Evolutionary conservation across 2,113 vertebrate species (phyloP).

Genomic region (Hypomesus transpacificus): DNA sequence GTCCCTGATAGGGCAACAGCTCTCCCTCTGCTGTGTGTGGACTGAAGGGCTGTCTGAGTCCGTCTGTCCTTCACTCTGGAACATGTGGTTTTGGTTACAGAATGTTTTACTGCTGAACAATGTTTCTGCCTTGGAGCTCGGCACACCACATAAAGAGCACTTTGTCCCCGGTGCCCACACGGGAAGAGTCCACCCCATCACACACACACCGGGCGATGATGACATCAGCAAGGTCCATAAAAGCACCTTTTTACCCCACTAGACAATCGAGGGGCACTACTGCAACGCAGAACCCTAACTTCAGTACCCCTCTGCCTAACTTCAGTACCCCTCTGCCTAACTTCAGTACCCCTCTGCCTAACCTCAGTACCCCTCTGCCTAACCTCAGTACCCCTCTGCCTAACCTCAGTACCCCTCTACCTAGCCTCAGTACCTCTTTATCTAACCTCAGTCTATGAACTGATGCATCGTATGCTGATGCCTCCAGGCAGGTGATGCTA

Average conservation of each 20-base stretch:
- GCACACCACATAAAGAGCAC: constrained; percentile 75
- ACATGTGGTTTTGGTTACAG: constrained; percentile 78
- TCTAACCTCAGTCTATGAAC: neutral
- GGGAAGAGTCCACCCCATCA: constrained; percentile 51
- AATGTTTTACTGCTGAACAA: constrained; percentile 77
- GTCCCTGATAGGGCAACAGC: constrained; percentile 54
- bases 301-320: neutral
- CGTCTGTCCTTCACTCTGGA: constrained; percentile 65
- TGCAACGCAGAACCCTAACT: constrained; percentile 7
- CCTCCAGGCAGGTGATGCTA: constrained; percentile 12
- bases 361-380: neutral
- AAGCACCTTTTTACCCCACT: constrained; percentile 40
- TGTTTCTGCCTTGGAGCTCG: constrained; percentile 74
- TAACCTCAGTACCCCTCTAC: too few relatives aligned
- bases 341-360: neutral
- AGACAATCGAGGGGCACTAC: constrained; percentile 33
- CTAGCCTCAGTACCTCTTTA: neutral
- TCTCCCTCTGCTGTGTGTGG: constrained; percentile 51
- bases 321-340: too few relatives aligned
- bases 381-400: neutral
- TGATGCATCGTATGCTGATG: neutral
- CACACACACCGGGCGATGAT: constrained; percentile 37
- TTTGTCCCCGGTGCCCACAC: constrained; percentile 76
- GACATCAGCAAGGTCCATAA: constrained; percentile 60
- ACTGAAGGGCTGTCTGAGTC: constrained; percentile 59